Base-by-base conservation (phyloP, 2,113 vertebrate genomes). In the Grus americana region DNA sequence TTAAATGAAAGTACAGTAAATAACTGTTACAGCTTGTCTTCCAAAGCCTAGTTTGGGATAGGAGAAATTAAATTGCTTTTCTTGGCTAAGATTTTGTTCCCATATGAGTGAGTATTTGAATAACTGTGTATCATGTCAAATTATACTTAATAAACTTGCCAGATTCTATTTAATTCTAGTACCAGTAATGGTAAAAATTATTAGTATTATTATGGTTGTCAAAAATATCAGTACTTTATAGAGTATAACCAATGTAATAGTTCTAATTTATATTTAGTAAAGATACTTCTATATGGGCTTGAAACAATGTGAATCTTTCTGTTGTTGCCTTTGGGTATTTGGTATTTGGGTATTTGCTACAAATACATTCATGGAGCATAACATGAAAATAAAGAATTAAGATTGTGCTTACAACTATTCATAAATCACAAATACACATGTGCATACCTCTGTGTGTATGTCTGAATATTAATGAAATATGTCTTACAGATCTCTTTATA, bases 31-130 rank as follows among this genome's bases (percentile, higher is more conserved):
- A 94, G 26, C 38, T 42, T 79, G 84, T 79, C 44, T 93, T 78
- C 78, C 21, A 57, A 87, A 79, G 9, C 10, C 52, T 80, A 6
- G 22, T 76, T 73, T 86, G 54, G 46, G 18, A 62, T 29, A 80
- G 38, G 36, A 93, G 40, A 85, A 88, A 61, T 93, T 90, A 92
- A 90, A 83, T 93, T 93, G 92, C 46, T 95, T 97, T 95, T 95
- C 87, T 95, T 96, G 92, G 71, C 66, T 74, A 72, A 82, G 79
- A 76, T 92, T 97, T 92, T 97, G 44, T 97, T 97, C 95, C 93
- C 87, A 89, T 73, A 82, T 91, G 65, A 79, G 19, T 79, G 50
- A 66, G 46, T 97, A 91, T 96, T 95, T 95, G 67, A 94, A 94
- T 97, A 96, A 90, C 89, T 44, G 79, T 96, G 57, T 86, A 95